phyloP scores from a whole-genome alignment of 2,888 invertebrate species.

The Erpobdella octoculata region DNA sequence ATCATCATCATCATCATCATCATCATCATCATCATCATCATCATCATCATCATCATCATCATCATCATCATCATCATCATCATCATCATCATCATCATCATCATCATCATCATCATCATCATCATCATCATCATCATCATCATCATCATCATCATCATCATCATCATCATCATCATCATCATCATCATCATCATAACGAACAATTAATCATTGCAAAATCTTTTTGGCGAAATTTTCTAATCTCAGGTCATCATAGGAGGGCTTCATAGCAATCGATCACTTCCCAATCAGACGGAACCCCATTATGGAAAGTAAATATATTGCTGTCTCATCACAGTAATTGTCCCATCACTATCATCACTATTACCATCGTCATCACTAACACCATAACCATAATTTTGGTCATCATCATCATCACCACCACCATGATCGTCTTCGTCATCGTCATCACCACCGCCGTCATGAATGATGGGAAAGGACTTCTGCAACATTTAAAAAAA shows the following conservation, averaged over 20 bases:
- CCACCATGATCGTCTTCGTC: constrained; percentile 22
- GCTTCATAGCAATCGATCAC: neutral
- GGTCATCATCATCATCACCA: constrained; percentile 18
- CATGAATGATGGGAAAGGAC: neutral
- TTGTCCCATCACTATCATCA: neutral
- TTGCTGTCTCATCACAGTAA: no score
- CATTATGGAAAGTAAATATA: no score
- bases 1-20: neutral
- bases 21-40: neutral
- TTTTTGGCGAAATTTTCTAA: no score
- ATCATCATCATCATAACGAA: constrained; percentile 13
- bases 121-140: constrained; percentile 21
- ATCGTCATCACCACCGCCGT: constrained; percentile 19
- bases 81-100: neutral
- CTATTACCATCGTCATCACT: neutral
- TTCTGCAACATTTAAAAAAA: neutral
- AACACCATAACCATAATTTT: neutral
- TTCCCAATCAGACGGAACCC: neutral
- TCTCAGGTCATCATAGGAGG: neutral
- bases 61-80: constrained; percentile 7
- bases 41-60: constrained; percentile 23
- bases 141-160: constrained; percentile 20
- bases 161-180: constrained; percentile 27
- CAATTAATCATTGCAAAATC: no score
- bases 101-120: constrained; percentile 15